Conservation (phyloP, 2,113 vertebrate species). For the Dipodomys spectabilis region DNA sequence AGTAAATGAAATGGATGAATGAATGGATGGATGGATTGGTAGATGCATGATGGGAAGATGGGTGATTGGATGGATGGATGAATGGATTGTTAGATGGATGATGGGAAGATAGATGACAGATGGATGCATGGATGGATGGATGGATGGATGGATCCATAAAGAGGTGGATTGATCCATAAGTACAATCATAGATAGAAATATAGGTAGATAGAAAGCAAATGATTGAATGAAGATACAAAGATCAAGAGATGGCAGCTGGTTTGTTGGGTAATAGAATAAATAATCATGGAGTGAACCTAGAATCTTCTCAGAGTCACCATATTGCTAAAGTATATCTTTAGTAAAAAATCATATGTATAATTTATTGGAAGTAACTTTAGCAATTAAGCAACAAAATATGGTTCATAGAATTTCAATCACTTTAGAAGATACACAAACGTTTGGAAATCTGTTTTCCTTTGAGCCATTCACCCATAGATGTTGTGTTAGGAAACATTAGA, state of each 20-base stretch:
- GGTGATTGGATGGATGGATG: too few species aligned
- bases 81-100: too few species aligned
- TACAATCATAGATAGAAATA: neutral
- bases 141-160: neutral
- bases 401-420: neutral
- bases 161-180: neutral
- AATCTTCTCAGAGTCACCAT: neutral
- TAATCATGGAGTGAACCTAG: neutral
- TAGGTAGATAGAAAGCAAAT: neutral
- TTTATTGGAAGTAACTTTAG: neutral
- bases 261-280: conserved; percentile 12
- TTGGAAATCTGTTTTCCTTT: neutral
- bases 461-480: neutral
- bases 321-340: neutral
- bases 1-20: neutral
- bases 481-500: neutral
- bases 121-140: rapidly evolving
- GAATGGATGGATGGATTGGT: neutral
- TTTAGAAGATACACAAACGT: neutral
- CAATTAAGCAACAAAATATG: neutral
- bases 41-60: neutral
- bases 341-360: neutral
- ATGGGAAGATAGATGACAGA: too few species aligned
- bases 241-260: neutral
- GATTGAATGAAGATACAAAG: neutral